These are phyloP conservation scores for Pilophorus perplexus DNA, from an alignment of 2,888 invertebrate species.

Conservation along the genomic window DNA sequence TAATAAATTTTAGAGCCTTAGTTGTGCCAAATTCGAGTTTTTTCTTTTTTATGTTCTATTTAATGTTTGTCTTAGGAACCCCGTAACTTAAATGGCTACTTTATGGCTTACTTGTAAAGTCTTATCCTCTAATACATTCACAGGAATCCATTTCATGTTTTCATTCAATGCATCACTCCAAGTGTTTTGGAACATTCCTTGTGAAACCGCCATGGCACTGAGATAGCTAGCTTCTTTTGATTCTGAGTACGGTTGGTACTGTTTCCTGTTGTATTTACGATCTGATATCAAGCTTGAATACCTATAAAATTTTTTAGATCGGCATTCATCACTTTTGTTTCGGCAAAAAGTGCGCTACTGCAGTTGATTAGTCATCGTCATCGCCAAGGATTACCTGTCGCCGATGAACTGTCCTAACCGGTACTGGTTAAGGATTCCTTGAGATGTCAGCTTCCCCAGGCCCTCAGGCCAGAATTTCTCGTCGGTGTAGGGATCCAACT, in stretches of 20 bases:
- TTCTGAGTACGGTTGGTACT: not conserved
- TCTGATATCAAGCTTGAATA: not conserved
- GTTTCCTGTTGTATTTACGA: not conserved
- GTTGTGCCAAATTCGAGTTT: too few relatives aligned
- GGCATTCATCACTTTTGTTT: too few relatives aligned
- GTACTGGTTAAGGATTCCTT: constrained; percentile 56
- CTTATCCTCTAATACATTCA: not conserved
- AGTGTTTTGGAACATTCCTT: not conserved
- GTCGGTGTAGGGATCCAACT: constrained; percentile 75
- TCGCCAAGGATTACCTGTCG: constrained; percentile 65
- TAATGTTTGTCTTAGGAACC: too few relatives aligned
- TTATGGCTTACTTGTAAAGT: not conserved
- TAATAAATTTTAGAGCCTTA: too few relatives aligned
- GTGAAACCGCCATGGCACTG: not conserved
- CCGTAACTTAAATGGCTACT: too few relatives aligned
- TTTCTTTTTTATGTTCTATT: too few relatives aligned
- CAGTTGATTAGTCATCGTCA: too few relatives aligned
- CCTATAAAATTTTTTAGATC: not conserved
- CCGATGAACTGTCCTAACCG: constrained; percentile 64
- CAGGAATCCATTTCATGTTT: not conserved
- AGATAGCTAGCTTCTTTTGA: not conserved
- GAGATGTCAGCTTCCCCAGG: constrained; percentile 82
- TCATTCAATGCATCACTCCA: not conserved
- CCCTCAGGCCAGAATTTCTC: constrained; percentile 76
- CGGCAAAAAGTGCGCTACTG: too few relatives aligned